Percentiles rank a stretch among this genome's conserved stretches.
Conservation (phyloP, 92 coral and sea anemone genomes). For the Epizoanthus fatuus region DNA sequence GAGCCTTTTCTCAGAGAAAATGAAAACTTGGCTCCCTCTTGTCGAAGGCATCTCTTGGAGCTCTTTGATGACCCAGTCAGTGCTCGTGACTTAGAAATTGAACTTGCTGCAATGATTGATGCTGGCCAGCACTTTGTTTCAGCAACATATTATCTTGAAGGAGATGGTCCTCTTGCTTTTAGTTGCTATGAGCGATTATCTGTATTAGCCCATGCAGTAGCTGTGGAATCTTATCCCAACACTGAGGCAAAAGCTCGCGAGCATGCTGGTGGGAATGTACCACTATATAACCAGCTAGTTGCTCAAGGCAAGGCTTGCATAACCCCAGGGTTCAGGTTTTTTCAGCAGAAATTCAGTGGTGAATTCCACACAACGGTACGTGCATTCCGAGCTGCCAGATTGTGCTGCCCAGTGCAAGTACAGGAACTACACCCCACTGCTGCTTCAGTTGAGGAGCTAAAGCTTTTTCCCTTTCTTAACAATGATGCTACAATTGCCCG, state of each 20-base stretch:
- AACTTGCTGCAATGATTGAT: constrained; percentile 69
- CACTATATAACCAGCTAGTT: constrained; percentile 32
- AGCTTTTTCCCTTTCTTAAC: constrained; percentile 40
- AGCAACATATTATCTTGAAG: constrained; percentile 64
- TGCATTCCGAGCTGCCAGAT: constrained; percentile 49
- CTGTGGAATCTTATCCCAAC: constrained; percentile 45
- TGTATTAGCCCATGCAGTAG: constrained; percentile 61
- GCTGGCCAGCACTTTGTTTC: constrained; percentile 63
- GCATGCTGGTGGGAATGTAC: constrained; percentile 37
- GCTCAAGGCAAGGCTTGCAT: constrained; percentile 25
- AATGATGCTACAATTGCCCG: constrained; percentile 41
- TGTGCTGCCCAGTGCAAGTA: constrained; percentile 52
- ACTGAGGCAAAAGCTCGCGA: constrained; percentile 47
- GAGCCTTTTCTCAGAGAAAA: constrained; percentile 64
- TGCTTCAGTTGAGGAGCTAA: constrained; percentile 46
- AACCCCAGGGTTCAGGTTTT: constrained; percentile 16
- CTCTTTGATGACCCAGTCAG: constrained; percentile 57
- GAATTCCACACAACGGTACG: constrained; percentile 23
- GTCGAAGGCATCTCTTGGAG: constrained; percentile 39
- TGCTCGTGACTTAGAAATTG: constrained; percentile 49
- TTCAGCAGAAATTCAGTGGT: constrained; percentile 33
- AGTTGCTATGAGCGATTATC: constrained; percentile 53
- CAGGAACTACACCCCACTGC: constrained; percentile 50
- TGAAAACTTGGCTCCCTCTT: constrained; percentile 37
- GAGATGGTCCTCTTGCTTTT: constrained; percentile 53